A percentile compares a stretch with the other conserved stretches of the same genome.
Evolutionary conservation across 2,113 vertebrate species (phyloP).

Genomic region (Perca fluviatilis): DNA sequence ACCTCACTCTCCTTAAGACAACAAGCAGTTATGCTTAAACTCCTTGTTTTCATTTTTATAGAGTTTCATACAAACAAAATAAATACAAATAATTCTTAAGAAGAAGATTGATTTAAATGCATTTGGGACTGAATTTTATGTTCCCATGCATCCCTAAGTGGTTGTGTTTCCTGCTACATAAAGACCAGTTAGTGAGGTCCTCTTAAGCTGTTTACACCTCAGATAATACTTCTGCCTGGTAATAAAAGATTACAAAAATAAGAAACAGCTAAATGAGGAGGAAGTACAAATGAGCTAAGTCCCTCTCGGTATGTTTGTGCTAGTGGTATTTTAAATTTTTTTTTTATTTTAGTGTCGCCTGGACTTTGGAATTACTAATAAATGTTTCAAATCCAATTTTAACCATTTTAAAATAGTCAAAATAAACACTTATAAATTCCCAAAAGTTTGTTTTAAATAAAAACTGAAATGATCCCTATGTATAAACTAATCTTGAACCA

Average conservation of each 20-base stretch:
- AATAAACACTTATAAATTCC: not conserved
- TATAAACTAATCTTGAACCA: not conserved
- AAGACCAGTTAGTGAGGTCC: not conserved
- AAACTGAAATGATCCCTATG: not conserved
- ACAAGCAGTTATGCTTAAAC: not conserved
- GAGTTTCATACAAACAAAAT: not conserved
- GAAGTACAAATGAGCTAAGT: not conserved
- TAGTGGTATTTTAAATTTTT: not conserved
- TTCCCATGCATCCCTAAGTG: not conserved
- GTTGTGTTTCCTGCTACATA: not conserved
- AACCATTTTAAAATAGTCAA: not conserved
- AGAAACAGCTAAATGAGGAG: not conserved
- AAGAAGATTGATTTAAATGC: not conserved
- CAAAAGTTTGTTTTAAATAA: not conserved
- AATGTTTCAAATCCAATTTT: too few relatives aligned
- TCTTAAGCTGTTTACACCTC: not conserved
- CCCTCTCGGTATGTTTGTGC: not conserved
- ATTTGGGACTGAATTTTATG: not conserved
- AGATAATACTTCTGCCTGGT: not conserved
- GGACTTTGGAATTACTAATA: not conserved
- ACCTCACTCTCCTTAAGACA: slow-evolving; percentile 90
- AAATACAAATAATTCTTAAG: not conserved
- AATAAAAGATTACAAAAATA: not conserved
- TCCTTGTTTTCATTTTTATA: not conserved
- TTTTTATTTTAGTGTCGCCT: not conserved